Evolutionary conservation across 2,797 vertebrate species (phyloP), one percentile per base, ranked within the genome.

Genomic region (Tokudaia muenninki): DNA sequence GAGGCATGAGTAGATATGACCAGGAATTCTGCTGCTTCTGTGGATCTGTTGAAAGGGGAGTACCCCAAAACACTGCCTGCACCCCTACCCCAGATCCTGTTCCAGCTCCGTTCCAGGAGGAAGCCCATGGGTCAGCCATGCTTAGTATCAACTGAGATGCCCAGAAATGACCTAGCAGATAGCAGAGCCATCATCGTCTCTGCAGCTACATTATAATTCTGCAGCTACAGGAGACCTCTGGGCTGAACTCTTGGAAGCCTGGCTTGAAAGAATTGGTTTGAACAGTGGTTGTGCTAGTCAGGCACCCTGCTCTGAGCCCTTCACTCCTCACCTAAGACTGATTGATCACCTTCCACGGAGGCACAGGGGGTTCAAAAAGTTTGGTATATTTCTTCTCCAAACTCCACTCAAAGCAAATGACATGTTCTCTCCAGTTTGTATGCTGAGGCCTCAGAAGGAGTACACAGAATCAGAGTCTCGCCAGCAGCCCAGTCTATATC

Each of bases 121-220:
- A 19, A 94, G 41, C 34, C 19, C 17, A 2, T 26, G 74, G 44
- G 22, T 29, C 61, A 67, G 44, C 4, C 83, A 63, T 84, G 93
- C 81, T 89, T 90, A 63, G 77, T 10, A 94, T 47, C 37, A 67
- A 37, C 84, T 61, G 55, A 93, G 90, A 86, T 13, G 55, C 61
- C 29, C 61, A 87, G n/a, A 79, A 80, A 84, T 21, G 26, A 81
- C n/a, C 41, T 83, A 50, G 80, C 70, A 92, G 52, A 94, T 12
- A 87, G 80, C 0, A 74, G 87, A 31, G 2, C 26, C n/a, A 67
- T 41, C 21, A 12, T 44, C 22, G 44, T 61, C 17, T 41, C 82
- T 17, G 41, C 61, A 74, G 91, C 57, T 52, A 12, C 44, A 24
- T 67, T 77, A 72, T 55, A 41, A 50, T 77, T 65, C 63, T 87